phyloP scores from a whole-genome alignment of 1,140 invertebrate species.

The Eurosta solidaginis region DNA sequence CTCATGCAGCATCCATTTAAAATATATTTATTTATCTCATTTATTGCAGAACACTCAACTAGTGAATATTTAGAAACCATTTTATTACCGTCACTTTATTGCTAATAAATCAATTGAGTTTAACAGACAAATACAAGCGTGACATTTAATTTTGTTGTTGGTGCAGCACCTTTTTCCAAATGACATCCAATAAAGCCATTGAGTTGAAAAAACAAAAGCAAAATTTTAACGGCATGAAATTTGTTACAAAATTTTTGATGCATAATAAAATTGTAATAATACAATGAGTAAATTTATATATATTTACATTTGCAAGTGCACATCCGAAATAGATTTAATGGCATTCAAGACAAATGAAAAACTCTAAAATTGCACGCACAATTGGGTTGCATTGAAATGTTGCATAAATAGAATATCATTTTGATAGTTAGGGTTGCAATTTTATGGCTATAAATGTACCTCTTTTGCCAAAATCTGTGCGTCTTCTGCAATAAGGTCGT shows the following conservation, averaged over 20 bases:
- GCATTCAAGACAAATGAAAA: slow-evolving; percentile 12
- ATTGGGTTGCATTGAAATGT: slow-evolving; percentile 1
- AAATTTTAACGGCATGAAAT: background rate
- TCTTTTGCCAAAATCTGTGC: no score
- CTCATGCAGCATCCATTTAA: no score
- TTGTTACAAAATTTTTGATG: background rate
- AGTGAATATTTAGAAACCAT: background rate
- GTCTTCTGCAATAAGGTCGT: no score
- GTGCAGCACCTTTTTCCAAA: slow-evolving; percentile 1
- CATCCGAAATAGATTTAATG: slow-evolving; percentile 7
- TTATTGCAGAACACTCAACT: background rate
- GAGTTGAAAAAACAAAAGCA: background rate
- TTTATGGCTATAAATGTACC: no score
- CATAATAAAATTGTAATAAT: background rate
- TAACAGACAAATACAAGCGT: no score
- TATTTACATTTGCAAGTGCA: background rate
- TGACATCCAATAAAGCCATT: background rate
- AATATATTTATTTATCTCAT: background rate
- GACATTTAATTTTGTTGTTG: background rate
- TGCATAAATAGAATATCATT: no score
- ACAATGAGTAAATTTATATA: background rate
- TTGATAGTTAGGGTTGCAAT: no score
- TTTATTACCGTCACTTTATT: slow-evolving; percentile 22
- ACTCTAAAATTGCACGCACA: slow-evolving; percentile 17
- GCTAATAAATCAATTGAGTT: slow-evolving; percentile 6